phyloP scores from a whole-genome alignment of 2,113 vertebrate genomes.

The Oenanthe melanoleuca region DNA sequence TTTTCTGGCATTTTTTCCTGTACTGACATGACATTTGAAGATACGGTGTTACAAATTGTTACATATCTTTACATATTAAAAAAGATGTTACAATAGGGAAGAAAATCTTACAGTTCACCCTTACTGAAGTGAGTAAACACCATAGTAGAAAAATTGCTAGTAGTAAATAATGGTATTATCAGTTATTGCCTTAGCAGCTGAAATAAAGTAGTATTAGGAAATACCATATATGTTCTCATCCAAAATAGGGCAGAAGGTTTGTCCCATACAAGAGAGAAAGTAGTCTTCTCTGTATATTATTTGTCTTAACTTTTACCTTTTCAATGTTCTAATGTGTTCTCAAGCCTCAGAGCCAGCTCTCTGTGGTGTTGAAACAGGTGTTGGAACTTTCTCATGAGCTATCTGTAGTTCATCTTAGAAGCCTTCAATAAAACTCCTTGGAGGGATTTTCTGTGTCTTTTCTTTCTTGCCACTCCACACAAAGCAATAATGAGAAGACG shows the following conservation, averaged over 20 bases:
- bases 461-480: constrained; percentile 41
- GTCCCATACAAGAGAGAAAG: not conserved
- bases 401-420: constrained; percentile 36
- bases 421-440: constrained; percentile 44
- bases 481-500: constrained; percentile 66
- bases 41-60: not conserved
- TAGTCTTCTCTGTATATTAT: not conserved
- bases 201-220: not conserved
- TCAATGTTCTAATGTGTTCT: not conserved
- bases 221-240: not conserved
- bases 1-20: not conserved
- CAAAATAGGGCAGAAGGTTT: not conserved
- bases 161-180: not conserved
- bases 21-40: not conserved
- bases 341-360: accelerated
- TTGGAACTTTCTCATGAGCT: not conserved
- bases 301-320: not conserved
- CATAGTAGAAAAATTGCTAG: not conserved
- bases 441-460: constrained; percentile 43
- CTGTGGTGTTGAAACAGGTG: not conserved
- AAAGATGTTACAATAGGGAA: not conserved
- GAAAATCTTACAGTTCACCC: not conserved
- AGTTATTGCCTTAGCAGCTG: not conserved
- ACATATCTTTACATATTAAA: too few species aligned
- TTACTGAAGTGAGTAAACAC: not conserved